Conservation (phyloP, 2,797 vertebrate genomes). For the Lerista edwardsae region DNA sequence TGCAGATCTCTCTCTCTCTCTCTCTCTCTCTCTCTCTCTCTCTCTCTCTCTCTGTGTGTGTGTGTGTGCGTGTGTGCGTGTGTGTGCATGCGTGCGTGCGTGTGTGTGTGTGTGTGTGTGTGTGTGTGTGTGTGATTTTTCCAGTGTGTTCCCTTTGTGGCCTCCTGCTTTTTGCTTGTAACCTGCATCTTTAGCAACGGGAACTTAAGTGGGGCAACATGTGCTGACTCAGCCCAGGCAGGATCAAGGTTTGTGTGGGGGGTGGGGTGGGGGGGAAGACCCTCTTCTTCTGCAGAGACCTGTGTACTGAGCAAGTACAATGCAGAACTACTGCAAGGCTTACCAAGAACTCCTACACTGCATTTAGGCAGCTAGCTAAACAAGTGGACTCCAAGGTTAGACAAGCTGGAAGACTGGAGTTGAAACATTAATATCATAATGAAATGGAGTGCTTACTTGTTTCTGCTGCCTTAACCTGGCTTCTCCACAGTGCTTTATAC, state of each 20-base stretch:
- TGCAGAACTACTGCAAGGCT: not conserved
- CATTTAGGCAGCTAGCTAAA: not conserved
- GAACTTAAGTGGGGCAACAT: not conserved
- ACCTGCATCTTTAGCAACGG: not conserved
- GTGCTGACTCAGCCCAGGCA: too few relatives aligned
- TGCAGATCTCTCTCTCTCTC: too few relatives aligned
- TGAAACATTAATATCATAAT: slow-evolving; percentile 21
- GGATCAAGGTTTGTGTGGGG: too few relatives aligned
- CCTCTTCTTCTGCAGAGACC: not conserved
- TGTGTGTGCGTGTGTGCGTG: too few relatives aligned
- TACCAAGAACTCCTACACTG: not conserved
- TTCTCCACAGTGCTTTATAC: not conserved
- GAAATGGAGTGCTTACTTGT: not conserved
- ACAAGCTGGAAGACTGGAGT: not conserved
- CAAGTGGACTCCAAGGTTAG: not conserved
- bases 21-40: too few relatives aligned
- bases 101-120: too few relatives aligned
- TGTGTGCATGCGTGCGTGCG: too few relatives aligned
- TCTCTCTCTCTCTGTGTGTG: too few relatives aligned
- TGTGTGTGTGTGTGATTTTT: too few relatives aligned
- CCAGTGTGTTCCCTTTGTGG: not conserved
- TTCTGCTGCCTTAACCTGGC: not conserved
- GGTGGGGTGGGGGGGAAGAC: too few relatives aligned
- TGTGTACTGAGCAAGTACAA: not conserved
- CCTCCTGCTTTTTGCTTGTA: not conserved